A percentile compares a stretch with the other conserved stretches of the same genome.
Conservation (phyloP, 2,113 vertebrate species). For the Anhinga rufa region DNA sequence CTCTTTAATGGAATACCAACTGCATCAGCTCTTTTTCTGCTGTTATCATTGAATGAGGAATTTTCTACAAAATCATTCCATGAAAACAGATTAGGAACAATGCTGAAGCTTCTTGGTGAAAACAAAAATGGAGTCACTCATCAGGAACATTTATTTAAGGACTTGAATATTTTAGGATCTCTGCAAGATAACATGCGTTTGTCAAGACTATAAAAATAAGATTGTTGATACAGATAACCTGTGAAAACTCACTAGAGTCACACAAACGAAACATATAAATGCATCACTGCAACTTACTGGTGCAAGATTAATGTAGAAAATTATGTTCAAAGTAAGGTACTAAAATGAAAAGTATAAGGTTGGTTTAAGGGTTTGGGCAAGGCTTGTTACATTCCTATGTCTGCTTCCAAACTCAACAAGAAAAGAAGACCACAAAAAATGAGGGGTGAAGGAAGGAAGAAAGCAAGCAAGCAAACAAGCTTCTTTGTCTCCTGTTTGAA, state of each 20-base stretch:
- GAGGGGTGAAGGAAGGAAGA: too few species aligned
- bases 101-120: background rate
- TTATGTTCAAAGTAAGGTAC: fast-evolving
- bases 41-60: background rate
- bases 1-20: background rate
- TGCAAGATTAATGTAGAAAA: background rate
- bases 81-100: background rate
- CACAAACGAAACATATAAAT: background rate
- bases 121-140: background rate
- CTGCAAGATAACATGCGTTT: background rate
- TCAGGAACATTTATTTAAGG: background rate
- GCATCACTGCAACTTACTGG: background rate
- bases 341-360: background rate
- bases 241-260: background rate
- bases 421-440: background rate
- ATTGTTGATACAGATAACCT: background rate
- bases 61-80: background rate
- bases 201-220: background rate
- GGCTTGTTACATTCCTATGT: fast-evolving
- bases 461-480: too few species aligned
- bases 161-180: background rate
- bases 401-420: background rate
- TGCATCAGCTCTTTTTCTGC: background rate
- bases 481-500: background rate
- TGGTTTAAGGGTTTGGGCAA: background rate